A percentile compares a stretch with the other conserved stretches of the same genome.
Evolutionary conservation across 2,113 vertebrate species (phyloP).

Genomic region (Dasypus novemcinctus): DNA sequence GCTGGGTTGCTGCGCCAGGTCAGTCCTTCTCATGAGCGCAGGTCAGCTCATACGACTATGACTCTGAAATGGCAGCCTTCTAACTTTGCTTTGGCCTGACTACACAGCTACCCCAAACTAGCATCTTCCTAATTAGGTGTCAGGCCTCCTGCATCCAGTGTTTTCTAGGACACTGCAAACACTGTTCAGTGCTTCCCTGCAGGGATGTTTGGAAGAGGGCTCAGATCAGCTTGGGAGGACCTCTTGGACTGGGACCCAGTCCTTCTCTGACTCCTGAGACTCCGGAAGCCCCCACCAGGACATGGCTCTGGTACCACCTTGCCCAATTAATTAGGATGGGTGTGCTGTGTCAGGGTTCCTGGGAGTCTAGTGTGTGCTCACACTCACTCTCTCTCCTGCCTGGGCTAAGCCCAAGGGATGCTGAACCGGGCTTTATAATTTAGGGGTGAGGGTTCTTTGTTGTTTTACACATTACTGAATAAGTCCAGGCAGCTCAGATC

Average conservation of each 20-base stretch:
- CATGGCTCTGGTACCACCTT: not conserved
- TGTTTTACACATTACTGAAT: not conserved
- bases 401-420: not conserved
- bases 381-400: not conserved
- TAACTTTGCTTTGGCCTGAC: not conserved
- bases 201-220: constrained; percentile 10
- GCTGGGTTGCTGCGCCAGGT: not conserved
- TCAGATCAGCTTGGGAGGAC: constrained; percentile 23
- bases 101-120: not conserved
- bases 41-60: not conserved
- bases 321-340: not conserved
- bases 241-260: not conserved
- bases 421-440: not conserved
- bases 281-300: not conserved
- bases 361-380: not conserved
- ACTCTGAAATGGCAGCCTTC: not conserved
- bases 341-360: not conserved
- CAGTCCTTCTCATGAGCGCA: not conserved
- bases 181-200: not conserved
- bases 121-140: not conserved
- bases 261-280: not conserved
- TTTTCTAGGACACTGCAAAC: not conserved
- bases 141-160: not conserved
- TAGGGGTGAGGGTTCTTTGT: not conserved
- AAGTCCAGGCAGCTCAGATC: not conserved